Percentiles rank a stretch among this genome's conserved stretches.
Evolutionary conservation across 2,797 vertebrate species (phyloP).

Genomic region (Oophaga sylvatica): DNA sequence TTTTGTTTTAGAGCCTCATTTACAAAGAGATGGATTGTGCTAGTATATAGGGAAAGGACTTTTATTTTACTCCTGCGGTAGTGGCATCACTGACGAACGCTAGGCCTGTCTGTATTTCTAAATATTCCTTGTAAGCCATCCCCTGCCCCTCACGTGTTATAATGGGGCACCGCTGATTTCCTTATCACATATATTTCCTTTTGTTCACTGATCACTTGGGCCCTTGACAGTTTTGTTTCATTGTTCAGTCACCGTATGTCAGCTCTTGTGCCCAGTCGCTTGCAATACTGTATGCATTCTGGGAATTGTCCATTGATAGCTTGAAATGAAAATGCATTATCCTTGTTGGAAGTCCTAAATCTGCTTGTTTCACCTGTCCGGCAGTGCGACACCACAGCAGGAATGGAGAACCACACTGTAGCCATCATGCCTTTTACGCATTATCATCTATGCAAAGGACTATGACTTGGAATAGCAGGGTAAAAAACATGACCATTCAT

Average conservation of each 20-base stretch:
- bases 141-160: neutral
- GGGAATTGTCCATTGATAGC: neutral
- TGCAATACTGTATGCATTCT: neutral
- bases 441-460: constrained; percentile 19
- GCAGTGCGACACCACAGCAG: neutral
- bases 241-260: neutral
- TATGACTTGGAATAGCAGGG: constrained; percentile 2
- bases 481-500: neutral
- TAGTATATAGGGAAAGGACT: constrained; percentile 12
- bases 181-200: neutral
- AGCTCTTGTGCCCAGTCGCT: neutral
- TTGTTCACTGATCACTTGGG: neutral
- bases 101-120: constrained; percentile 37
- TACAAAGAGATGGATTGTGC: constrained; percentile 5
- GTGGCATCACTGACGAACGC: neutral
- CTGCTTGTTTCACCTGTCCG: neutral
- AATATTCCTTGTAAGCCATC: neutral
- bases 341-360: neutral
- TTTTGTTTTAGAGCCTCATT: constrained; percentile 35
- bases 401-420: neutral
- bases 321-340: no score
- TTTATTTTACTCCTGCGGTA: constrained; percentile 14
- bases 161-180: neutral
- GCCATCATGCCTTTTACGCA: neutral
- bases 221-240: neutral